Base-by-base conservation (phyloP, 2,888 invertebrate species). In the Sarcophaga subvicina region DNA sequence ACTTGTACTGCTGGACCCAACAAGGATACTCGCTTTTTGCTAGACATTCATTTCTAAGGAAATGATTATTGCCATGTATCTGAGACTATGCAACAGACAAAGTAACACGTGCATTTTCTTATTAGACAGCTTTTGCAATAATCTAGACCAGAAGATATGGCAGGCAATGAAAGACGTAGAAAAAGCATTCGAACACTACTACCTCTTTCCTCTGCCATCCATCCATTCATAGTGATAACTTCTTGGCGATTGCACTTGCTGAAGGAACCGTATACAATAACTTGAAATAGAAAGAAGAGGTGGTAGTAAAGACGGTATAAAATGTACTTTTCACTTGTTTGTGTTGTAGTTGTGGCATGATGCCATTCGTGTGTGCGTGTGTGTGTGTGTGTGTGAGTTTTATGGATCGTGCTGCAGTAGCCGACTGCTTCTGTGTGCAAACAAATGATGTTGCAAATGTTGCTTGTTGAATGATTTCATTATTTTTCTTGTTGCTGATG, bases 341-440 rank as follows among this genome's bases (percentile, higher is more conserved):
- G 70, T 70, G 54, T 80, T 47, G 64, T 25, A 69, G 45, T 71
- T 80, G 71, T 76, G 80, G 80, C 80, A 76, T 80, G 60, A 71
- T 84, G 80, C 84, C 80, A 72, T 60, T 25, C 59, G 25, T 71
- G 49, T 49, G 12, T 49, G 62, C 2, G n/a, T 12, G 62, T 5
- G 12, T 22, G 12, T 14, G 14, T 45, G 62, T 12, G n/a, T 27
- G n/a, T 62, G 8, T 62, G 22, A 25, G 14, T 54, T 78, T n/a
- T 17, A 37, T 27, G 49, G 77, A 78, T 81, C 85, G 70, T 79
- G 79, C 78, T 82, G 82, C 79, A 82, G 79, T 79, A 86, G 85
- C 82, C 79, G 54, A 72, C 49, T 67, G 81, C 85, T 85, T 82
- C 81, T 85, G 85, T 82, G 81, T 59, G 78, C 78, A 78, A 82